Percentiles rank a stretch among this genome's conserved stretches.
phyloP scores from a whole-genome alignment of 2,113 vertebrate species.

The Ursus arctos region DNA sequence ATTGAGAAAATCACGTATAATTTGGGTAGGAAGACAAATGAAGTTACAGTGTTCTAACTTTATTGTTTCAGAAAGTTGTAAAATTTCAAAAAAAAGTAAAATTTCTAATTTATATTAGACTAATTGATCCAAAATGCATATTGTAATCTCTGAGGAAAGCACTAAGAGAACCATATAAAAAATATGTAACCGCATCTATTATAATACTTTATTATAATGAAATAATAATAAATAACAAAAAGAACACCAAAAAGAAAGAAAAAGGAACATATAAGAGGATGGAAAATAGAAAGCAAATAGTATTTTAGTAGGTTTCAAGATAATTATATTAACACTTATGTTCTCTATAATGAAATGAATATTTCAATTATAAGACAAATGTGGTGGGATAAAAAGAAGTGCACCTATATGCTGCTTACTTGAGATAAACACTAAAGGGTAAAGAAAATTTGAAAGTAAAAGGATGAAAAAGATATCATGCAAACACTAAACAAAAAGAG shows the following conservation, averaged over 20 bases:
- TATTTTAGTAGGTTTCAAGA: not conserved
- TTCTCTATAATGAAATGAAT: not conserved
- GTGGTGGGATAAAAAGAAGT: not conserved
- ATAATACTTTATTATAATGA: not conserved
- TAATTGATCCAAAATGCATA: not conserved
- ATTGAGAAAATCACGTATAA: not conserved
- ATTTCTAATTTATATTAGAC: not conserved
- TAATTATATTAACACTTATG: not conserved
- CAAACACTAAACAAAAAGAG: not conserved
- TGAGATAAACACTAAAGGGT: not conserved
- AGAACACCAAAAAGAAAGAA: not conserved
- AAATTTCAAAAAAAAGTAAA: not conserved
- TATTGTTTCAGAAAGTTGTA: not conserved
- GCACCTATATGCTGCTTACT: not conserved
- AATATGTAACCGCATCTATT: not conserved
- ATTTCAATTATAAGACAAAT: not conserved
- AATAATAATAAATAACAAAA: not conserved
- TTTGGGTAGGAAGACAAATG: not conserved
- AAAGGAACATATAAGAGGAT: not conserved
- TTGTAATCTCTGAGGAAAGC: not conserved
- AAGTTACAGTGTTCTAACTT: not conserved
- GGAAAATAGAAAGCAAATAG: not conserved
- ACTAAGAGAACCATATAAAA: not conserved
- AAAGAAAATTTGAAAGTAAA: not conserved
- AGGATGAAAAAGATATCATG: not conserved